Base-by-base conservation (phyloP, 2,797 vertebrate genomes). In the Glyptemys insculpta region DNA sequence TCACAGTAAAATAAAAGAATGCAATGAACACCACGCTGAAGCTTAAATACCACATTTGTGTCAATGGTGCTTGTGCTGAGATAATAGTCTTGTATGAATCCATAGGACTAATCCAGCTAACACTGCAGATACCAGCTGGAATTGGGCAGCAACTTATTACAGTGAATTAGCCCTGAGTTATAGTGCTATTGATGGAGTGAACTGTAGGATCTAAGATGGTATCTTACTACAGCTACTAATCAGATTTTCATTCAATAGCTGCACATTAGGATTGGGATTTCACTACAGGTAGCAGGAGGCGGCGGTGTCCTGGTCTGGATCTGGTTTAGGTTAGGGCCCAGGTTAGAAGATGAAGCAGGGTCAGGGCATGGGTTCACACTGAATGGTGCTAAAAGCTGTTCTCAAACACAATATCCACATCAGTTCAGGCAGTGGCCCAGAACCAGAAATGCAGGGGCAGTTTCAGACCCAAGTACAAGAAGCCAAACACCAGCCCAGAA, bases 281-380 rank as follows among this genome's bases (percentile, higher is more conserved):
- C 74, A 78, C 12, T 29, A 47, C 7, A 15, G 14, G 15, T 8
- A 10, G 74, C 44, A 31, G 44, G 8, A 49, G 44, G 44, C 2
- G 4, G 74, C 2, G 2, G 25, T 27, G 8, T 29, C 16, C 44
- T 49, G 12, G 25, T 8, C 15, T 31, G 74, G 27, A 31, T 9
- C 25, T 18, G 47, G 44, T 47, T 78, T 31, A 18, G 27, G 27
- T 15, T 15, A 47, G 41, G 41, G 41, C 5, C 5, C 25, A 9
- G 25, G 27, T 31, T 31, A 78, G 44, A 78, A 29, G 50, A 29
- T 41, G 0, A 0, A 79, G 2, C 0, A 4, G 29, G 31, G 81
- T 81, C 21, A 54, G 76, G 50, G 85, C 52, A 68, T 18, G 85
- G 49, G 53, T 62, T 11, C 0, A 3, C 0, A 1, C 27, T 14